Evolutionary conservation across 1,140 invertebrate genomes (phyloP).

Genomic region (Tribolium castaneum): DNA sequence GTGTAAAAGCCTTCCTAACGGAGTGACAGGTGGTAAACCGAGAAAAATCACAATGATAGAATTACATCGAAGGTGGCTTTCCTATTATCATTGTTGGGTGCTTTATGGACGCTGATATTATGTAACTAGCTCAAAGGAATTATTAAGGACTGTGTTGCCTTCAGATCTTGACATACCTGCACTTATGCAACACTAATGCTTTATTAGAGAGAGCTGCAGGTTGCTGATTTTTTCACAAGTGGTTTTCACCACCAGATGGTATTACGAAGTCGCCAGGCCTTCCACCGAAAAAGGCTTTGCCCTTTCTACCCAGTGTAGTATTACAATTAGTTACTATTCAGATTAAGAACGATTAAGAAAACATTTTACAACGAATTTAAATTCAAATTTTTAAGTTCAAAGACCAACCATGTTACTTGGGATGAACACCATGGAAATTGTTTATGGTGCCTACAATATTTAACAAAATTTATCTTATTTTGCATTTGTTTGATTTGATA

Average conservation of each 20-base stretch:
- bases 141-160: background rate
- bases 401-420: no score
- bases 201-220: constrained; percentile 8
- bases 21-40: constrained; percentile 46
- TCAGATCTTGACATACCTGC: constrained; percentile 1
- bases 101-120: background rate
- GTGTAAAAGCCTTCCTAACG: constrained; percentile 10
- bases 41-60: background rate
- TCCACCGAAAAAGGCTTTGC: background rate
- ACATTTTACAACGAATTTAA: no score
- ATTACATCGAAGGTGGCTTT: background rate
- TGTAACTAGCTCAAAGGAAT: background rate
- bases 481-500: background rate
- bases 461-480: background rate
- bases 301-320: no score
- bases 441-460: no score
- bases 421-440: no score
- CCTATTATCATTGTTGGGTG: background rate
- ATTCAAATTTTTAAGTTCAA: no score
- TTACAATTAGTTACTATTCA: no score
- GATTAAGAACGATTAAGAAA: no score
- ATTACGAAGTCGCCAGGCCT: background rate
- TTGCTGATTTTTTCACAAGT: background rate
- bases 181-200: background rate
- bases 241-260: background rate